Conservation (phyloP, 2,113 vertebrate species). For the Otocyon megalotis region DNA sequence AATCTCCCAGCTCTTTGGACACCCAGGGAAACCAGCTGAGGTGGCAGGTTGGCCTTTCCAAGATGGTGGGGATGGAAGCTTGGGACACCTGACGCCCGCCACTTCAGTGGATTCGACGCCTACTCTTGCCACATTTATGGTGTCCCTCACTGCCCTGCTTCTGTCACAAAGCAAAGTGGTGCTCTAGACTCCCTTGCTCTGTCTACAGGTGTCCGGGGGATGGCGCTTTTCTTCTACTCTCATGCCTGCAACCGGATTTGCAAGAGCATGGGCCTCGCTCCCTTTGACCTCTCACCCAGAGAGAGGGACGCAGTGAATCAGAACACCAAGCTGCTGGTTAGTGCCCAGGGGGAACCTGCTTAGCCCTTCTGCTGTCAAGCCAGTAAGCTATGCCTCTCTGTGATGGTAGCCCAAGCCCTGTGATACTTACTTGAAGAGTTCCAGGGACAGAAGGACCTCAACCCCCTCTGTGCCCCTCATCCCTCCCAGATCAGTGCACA, state of each 20-base stretch:
- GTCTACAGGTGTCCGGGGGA: conserved; percentile 95
- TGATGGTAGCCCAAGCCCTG: not conserved
- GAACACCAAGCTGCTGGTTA: conserved; percentile 94
- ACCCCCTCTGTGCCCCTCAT: no score
- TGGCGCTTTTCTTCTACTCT: conserved; percentile 98
- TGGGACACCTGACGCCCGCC: not conserved
- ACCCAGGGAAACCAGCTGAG: not conserved
- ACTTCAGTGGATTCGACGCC: fast-evolving
- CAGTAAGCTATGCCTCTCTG: not conserved
- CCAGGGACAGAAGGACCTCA: not conserved
- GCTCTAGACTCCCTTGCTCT: not conserved
- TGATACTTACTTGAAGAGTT: not conserved
- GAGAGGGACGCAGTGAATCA: conserved; percentile 92
- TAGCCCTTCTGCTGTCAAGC: not conserved
- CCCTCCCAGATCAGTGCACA: not conserved
- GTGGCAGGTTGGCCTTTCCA: fast-evolving
- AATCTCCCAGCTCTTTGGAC: not conserved
- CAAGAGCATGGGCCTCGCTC: conserved; percentile 94
- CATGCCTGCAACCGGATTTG: conserved; percentile 98
- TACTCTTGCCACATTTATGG: not conserved
- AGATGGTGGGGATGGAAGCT: no score
- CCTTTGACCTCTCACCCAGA: conserved; percentile 93
- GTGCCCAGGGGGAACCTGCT: conserved; percentile 62
- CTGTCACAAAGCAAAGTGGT: not conserved
- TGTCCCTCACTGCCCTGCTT: not conserved